Base-by-base conservation (phyloP, 2,888 invertebrate genomes). In the Nowickia ferox region DNA sequence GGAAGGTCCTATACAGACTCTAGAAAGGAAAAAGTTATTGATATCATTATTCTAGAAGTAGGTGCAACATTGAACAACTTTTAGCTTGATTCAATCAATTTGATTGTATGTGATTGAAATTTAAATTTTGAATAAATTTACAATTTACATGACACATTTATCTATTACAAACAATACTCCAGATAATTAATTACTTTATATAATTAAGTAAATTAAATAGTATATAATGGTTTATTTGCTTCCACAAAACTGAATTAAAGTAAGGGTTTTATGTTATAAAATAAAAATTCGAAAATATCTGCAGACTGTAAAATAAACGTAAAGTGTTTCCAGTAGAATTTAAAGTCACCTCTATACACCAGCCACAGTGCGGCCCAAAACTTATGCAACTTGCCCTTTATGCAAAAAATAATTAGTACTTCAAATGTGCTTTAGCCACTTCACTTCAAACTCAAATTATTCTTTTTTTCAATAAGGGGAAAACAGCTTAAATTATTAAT, bases 121-220 rank as follows among this genome's bases (percentile, higher is more conserved):
- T 30, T 59, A 0, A 40, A 46, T 15, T 15, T 4, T 9, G n/a
- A n/a, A 15, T n/a, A 42, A 63, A 44, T 44, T 17, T 2, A 42
- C 40, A 10, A 53, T 15, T 69, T 19, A 42, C 1, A 46, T n/a
- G 2, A 3, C 10, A 0, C 38, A 40, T 59, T 15, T 57, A 38
- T 38, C 15, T 57, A 30, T 30, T 1, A 6, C n/a, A 76, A 61
- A 61, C 9, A 22, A 30, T 55, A 13, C 48, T 57, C 9, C 17
- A 19, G 17, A 17, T n/a, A 57, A 68, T 44, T 78, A 51, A 63
- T 46, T 55, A 71, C 79, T 79, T 69, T 79, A 63, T 46, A 38
- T 55, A 79, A 79, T 79, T 79, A 71, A 44, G 30, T 55, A 38
- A 71, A 71, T 71, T 61, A 69, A 61, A 71, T 61, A 44, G 40